A percentile compares a stretch with the other conserved stretches of the same genome.
Evolutionary conservation across 2,113 vertebrate genomes (phyloP).

Genomic region (Barnardius zonarius): DNA sequence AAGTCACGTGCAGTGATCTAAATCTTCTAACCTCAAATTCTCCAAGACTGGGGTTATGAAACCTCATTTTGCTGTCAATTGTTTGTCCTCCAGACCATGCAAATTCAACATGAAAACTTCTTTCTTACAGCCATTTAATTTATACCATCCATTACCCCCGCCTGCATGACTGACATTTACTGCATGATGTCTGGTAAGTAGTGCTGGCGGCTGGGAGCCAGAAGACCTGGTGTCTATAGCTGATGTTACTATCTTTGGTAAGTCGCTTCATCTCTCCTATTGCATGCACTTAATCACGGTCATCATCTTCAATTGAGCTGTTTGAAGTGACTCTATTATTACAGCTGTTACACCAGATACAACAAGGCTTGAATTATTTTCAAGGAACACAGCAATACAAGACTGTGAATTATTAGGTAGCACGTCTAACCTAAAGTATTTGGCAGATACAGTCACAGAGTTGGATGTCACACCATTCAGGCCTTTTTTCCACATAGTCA

Average conservation of each 20-base stretch:
- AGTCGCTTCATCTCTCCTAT: background rate
- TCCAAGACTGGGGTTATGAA: background rate
- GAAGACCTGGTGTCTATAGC: slow-evolving; percentile 19
- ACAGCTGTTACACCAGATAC: slow-evolving; percentile 28
- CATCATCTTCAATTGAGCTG: slow-evolving; percentile 45
- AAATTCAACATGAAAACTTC: background rate
- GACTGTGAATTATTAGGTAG: slow-evolving; percentile 20
- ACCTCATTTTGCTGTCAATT: background rate
- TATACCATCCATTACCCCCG: background rate
- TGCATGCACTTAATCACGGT: background rate
- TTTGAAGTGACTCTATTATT: slow-evolving; percentile 43
- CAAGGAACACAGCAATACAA: background rate
- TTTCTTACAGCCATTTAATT: slow-evolving; percentile 17
- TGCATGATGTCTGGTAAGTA: background rate
- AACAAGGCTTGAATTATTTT: slow-evolving; percentile 34
- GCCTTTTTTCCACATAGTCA: background rate
- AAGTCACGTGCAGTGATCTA: background rate
- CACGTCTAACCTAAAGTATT: background rate
- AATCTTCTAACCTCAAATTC: background rate
- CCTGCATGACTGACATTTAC: background rate
- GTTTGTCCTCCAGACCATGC: background rate
- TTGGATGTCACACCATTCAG: background rate
- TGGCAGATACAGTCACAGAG: background rate
- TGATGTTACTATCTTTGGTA: slow-evolving; percentile 33
- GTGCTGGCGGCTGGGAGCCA: background rate